Percentiles rank a stretch among this genome's conserved stretches.
Conservation (phyloP, 2,797 vertebrate species). For the Vipera latastei region DNA sequence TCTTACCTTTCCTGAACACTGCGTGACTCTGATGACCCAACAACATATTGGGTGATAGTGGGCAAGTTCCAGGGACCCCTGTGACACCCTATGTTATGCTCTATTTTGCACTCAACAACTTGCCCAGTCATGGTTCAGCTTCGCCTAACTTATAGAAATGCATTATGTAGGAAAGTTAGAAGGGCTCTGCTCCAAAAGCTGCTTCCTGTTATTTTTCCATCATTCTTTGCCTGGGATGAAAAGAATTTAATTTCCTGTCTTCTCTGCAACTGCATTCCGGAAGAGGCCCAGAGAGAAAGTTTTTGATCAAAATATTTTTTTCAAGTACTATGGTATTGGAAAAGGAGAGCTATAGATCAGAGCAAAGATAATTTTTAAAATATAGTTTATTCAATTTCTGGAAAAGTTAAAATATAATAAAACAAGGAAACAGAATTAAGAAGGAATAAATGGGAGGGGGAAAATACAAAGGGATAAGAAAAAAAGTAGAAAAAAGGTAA, state of each 20-base stretch:
- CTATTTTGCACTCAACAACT: neutral
- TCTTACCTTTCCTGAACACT: neutral
- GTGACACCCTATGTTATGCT: neutral
- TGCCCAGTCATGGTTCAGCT: neutral
- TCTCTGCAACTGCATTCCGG: neutral
- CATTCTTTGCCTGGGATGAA: neutral
- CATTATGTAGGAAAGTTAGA: neutral
- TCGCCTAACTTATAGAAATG: neutral
- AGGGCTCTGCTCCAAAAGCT: neutral
- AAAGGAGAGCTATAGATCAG: neutral
- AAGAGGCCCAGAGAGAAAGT: neutral
- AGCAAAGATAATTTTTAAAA: neutral
- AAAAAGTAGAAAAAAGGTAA: neutral
- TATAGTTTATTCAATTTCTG: neutral
- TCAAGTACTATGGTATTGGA: neutral
- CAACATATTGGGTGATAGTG: neutral
- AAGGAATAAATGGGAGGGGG: neutral
- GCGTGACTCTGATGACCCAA: neutral
- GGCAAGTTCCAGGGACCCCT: neutral
- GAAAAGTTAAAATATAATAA: neutral
- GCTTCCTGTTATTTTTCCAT: slow-evolving; percentile 29
- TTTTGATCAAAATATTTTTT: neutral
- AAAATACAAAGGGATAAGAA: neutral
- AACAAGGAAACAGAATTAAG: neutral
- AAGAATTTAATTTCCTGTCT: slow-evolving; percentile 18